Evolutionary conservation across 2,888 invertebrate species (phyloP).

Genomic region (Drosophila helvetica): DNA sequence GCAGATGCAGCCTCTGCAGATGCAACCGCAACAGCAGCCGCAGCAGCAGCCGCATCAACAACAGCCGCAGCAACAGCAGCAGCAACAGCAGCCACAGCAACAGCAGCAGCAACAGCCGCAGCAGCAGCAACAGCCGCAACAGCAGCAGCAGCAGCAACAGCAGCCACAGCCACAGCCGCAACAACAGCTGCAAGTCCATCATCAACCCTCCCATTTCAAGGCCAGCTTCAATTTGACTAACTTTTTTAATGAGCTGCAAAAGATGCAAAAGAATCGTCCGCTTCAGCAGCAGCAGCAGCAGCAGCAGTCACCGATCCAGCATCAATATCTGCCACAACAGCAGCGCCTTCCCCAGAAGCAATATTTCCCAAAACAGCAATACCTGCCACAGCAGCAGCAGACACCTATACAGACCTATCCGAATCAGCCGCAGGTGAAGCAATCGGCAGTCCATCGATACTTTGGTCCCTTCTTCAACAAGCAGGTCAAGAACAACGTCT

Average conservation of each 20-base stretch:
- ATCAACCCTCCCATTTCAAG: slow-evolving; percentile 32
- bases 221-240: slow-evolving; percentile 54
- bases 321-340: slow-evolving; percentile 4
- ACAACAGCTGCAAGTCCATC: slow-evolving; percentile 18
- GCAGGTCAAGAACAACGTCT: slow-evolving; percentile 24
- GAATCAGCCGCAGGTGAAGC: background rate
- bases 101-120: slow-evolving; percentile 17
- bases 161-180: slow-evolving; percentile 7
- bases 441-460: slow-evolving; percentile 41
- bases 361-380: slow-evolving; percentile 14
- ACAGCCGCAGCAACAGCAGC: slow-evolving; percentile 4
- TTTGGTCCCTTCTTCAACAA: slow-evolving; percentile 49
- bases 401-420: background rate
- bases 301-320: slow-evolving; percentile 16
- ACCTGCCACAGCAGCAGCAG: background rate
- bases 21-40: slow-evolving; percentile 5
- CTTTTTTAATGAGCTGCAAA: slow-evolving; percentile 59
- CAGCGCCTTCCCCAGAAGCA: slow-evolving; percentile 12
- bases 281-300: slow-evolving; percentile 20
- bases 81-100: slow-evolving; percentile 6
- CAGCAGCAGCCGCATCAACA: slow-evolving; percentile 10
- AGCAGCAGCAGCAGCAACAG: slow-evolving; percentile 8
- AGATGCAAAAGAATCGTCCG: slow-evolving; percentile 33
- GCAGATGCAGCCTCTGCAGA: background rate
- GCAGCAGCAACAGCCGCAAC: slow-evolving; percentile 10